Evolutionary conservation across 2,113 vertebrate genomes (phyloP), one percentile per base, ranked within the genome.

Genomic region (Urocynchramus pylzowi): DNA sequence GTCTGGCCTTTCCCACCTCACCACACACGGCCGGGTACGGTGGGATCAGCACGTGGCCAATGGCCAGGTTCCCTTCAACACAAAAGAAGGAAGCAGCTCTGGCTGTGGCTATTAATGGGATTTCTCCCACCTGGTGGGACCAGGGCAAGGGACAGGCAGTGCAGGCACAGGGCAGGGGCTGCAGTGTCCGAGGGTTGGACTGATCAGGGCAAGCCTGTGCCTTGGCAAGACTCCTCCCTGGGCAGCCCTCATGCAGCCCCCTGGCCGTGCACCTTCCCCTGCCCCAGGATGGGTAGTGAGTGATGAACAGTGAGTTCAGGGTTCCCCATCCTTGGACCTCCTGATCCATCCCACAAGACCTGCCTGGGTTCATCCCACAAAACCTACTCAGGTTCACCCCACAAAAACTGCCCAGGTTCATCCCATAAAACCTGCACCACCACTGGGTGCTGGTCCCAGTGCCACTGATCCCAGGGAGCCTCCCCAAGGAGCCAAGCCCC

Each of bases 51-150:
- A 42, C 16, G 28, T 28, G 69, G 69, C 79, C 8, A 9, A 47
- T 33, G 0, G 60, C 60, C 90, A 47, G 11, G 44, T 39, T 77
- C 53, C 69, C 52, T 65, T 64, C 37, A 59, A 53, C 73, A 84
- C 68, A 61, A 92, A 94, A 79, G 89, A 94, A 96, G 91, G 91
- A 96, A 95, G 42, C 27, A 0, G 68, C 77, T 81, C 84, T 6
- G 8, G 41, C 67, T 85, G 42, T 1, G 2, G 60, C 47, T 74
- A 8, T 83, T 64, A 41, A 90, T 33, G 76, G 80, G 68, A 73
- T 52, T 83, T 82, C 61, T 88, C 53, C 75, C 19, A 5, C 37
- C 31, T 45, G 16, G 30, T 27, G 18, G 64, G 41, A 74, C 16
- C 21, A 26, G 44, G 11, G 17, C 5, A 26, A 41, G n/a, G 54